Evolutionary conservation across 2,113 vertebrate genomes (phyloP).

Genomic region (Catagonus wagneri): DNA sequence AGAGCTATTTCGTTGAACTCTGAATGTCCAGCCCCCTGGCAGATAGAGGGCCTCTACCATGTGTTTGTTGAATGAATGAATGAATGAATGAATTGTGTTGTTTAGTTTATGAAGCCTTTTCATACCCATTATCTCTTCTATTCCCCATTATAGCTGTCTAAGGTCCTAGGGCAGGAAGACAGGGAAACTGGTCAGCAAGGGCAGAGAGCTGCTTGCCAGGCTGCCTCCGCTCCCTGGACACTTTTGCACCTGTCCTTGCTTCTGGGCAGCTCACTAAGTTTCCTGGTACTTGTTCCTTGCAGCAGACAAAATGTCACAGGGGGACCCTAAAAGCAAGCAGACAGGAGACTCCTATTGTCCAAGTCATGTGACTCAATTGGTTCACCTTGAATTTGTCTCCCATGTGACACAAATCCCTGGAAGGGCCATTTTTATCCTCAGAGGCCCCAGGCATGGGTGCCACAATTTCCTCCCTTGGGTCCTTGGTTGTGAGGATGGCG

Average conservation of each 20-base stretch:
- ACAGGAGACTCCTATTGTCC: neutral
- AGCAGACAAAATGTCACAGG: neutral
- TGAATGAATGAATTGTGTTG: neutral
- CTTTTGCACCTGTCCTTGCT: neutral
- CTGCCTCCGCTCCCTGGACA: neutral
- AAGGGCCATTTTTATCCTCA: neutral
- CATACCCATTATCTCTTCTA: neutral
- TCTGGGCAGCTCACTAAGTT: neutral
- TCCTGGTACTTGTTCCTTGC: neutral
- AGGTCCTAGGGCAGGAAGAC: neutral
- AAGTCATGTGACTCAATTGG: neutral
- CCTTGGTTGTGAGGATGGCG: neutral
- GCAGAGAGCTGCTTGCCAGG: neutral
- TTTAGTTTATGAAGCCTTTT: neutral
- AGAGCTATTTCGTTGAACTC: too few species aligned
- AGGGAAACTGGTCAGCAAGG: neutral
- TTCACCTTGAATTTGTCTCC: neutral
- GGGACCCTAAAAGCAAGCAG: neutral
- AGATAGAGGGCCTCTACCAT: neutral
- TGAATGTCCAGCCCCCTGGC: neutral
- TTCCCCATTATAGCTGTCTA: rapidly evolving
- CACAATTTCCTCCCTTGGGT: neutral
- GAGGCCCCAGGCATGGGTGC: neutral
- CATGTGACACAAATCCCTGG: neutral
- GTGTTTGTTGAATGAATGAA: neutral